Evolutionary conservation across 35 echinoderm and acorn worm genomes (phyloP).

Genomic region (Diadema setosum): DNA sequence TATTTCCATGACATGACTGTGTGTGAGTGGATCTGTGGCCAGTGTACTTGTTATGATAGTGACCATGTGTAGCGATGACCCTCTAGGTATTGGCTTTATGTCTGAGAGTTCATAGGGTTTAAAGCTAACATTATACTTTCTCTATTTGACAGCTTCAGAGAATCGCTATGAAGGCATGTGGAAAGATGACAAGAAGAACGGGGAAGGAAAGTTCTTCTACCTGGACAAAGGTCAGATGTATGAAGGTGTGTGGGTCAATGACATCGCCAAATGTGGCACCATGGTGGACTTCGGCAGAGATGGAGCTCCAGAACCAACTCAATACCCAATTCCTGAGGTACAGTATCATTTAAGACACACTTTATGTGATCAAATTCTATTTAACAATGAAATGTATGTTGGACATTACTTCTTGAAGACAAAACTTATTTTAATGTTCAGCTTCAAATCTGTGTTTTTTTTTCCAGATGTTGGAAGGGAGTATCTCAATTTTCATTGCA

Average conservation of each 20-base stretch:
- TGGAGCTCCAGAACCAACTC: slow-evolving; percentile 91
- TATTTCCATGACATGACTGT: too few relatives aligned
- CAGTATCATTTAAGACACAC: not conserved
- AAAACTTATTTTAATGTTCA: not conserved
- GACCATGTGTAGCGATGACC: too few relatives aligned
- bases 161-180: slow-evolving; percentile 97
- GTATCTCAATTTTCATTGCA: too few relatives aligned
- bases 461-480: too few relatives aligned
- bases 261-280: slow-evolving; percentile 93
- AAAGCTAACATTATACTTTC: too few relatives aligned
- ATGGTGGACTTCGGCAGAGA: slow-evolving; percentile 95
- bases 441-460: too few relatives aligned
- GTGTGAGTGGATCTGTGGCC: too few relatives aligned
- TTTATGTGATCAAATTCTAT: not conserved
- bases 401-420: not conserved
- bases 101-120: too few relatives aligned
- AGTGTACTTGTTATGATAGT: too few relatives aligned
- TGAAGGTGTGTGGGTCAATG: slow-evolving; percentile 95
- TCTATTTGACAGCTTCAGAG: slow-evolving; percentile 79
- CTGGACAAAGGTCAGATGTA: slow-evolving; percentile 95
- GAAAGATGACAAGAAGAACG: slow-evolving; percentile 93
- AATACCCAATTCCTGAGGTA: slow-evolving; percentile 94
- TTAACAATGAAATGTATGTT: not conserved
- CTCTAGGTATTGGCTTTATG: too few relatives aligned
- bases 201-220: slow-evolving; percentile 88